A percentile compares a stretch with the other conserved stretches of the same genome.
Conservation (phyloP, 2,797 vertebrate genomes). For the Melopsittacus undulatus region DNA sequence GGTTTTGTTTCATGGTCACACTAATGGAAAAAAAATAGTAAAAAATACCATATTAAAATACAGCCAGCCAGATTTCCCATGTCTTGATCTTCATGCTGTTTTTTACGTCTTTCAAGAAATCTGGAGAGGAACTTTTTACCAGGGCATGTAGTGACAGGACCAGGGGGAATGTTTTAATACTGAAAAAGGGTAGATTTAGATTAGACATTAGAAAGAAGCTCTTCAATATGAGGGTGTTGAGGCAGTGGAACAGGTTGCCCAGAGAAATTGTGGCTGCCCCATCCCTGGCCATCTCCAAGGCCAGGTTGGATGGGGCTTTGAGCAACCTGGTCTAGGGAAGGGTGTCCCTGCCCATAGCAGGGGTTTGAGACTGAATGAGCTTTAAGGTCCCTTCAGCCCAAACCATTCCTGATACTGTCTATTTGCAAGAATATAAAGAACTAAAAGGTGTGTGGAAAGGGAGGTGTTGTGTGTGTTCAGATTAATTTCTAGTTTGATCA, state of each 20-base stretch:
- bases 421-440: neutral
- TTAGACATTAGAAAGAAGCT: neutral
- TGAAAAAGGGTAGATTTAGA: neutral
- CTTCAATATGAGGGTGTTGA: neutral
- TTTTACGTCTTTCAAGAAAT: neutral
- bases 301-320: neutral
- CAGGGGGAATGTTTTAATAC: neutral
- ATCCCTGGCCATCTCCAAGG: neutral
- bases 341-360: neutral
- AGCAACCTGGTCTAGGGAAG: neutral
- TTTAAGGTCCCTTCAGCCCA: neutral
- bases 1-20: neutral
- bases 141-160: neutral
- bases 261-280: neutral
- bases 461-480: neutral
- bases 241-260: neutral
- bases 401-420: neutral
- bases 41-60: neutral
- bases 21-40: neutral
- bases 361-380: neutral
- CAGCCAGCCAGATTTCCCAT: accelerated
- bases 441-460: neutral
- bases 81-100: neutral
- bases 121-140: neutral
- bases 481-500: neutral